A percentile compares a stretch with the other conserved stretches of the same genome.
Evolutionary conservation across 2,113 vertebrate species (phyloP).

Genomic region (Coryphaenoides rupestris): DNA sequence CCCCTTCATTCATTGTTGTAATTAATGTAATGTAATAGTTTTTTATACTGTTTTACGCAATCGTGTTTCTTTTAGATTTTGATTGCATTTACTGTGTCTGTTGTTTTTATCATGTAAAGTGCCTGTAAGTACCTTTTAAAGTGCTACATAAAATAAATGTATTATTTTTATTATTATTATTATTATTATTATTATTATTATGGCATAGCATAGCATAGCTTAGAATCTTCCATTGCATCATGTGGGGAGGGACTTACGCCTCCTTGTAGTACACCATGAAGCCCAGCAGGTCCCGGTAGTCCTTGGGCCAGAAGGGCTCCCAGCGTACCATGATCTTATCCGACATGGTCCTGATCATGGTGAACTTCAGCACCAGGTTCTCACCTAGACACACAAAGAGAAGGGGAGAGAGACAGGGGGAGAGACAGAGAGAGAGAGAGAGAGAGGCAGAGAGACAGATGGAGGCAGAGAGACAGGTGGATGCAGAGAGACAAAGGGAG

Average conservation of each 20-base stretch:
- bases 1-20: too few relatives aligned
- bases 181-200: too few relatives aligned
- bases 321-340: slow-evolving; percentile 91
- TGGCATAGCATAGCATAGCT: too few relatives aligned
- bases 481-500: neutral
- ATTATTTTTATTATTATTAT: too few relatives aligned
- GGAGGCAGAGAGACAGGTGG: too few relatives aligned
- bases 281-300: slow-evolving; percentile 92
- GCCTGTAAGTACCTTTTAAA: too few relatives aligned
- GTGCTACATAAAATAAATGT: too few relatives aligned
- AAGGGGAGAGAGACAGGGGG: neutral
- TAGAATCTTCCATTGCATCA: neutral
- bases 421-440: neutral
- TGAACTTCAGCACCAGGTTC: slow-evolving; percentile 86
- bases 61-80: too few relatives aligned
- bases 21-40: too few relatives aligned
- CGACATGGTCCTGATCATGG: slow-evolving; percentile 68
- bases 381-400: slow-evolving; percentile 75
- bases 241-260: slow-evolving; percentile 80
- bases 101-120: too few relatives aligned
- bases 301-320: slow-evolving; percentile 89
- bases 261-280: slow-evolving; percentile 99
- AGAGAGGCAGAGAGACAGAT: neutral
- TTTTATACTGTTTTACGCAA: too few relatives aligned
- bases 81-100: too few relatives aligned